Conservation (phyloP, 2,797 vertebrate species). For the Lutra lutra region DNA sequence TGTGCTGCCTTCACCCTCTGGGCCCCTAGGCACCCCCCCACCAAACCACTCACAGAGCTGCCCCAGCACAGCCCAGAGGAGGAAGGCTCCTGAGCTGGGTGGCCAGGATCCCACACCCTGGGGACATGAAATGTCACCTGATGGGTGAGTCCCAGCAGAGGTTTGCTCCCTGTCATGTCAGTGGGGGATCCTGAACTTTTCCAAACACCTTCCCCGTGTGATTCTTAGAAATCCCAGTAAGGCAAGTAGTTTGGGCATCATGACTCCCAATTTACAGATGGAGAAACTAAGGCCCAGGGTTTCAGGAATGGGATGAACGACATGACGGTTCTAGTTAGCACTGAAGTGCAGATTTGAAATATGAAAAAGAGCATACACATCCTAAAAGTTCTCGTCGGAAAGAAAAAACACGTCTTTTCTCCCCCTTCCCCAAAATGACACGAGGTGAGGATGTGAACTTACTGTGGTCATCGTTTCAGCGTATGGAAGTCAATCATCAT, state of each 20-base stretch:
- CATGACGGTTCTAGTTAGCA: not conserved
- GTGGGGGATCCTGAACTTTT: not conserved
- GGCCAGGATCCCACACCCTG: not conserved
- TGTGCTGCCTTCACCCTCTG: not conserved
- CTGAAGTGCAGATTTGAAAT: not conserved
- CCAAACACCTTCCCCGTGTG: not conserved
- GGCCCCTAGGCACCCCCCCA: not conserved
- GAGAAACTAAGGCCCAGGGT: not conserved
- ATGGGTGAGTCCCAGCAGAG: not conserved
- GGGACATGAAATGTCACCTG: not conserved
- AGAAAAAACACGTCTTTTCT: not conserved
- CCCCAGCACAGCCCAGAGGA: not conserved
- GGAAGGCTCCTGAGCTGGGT: not conserved
- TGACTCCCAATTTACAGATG: not conserved
- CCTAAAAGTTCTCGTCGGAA: not conserved
- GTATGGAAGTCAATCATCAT: no score
- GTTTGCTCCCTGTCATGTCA: not conserved
- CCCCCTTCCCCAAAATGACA: not conserved
- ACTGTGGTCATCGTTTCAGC: not conserved
- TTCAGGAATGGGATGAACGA: not conserved
- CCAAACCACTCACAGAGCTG: accelerated
- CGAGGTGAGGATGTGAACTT: not conserved
- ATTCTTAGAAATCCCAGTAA: not conserved
- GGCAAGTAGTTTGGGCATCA: not conserved
- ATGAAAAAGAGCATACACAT: no score